phyloP scores from a whole-genome alignment of 23 tunicate species.

The Trididemnum clinides region DNA sequence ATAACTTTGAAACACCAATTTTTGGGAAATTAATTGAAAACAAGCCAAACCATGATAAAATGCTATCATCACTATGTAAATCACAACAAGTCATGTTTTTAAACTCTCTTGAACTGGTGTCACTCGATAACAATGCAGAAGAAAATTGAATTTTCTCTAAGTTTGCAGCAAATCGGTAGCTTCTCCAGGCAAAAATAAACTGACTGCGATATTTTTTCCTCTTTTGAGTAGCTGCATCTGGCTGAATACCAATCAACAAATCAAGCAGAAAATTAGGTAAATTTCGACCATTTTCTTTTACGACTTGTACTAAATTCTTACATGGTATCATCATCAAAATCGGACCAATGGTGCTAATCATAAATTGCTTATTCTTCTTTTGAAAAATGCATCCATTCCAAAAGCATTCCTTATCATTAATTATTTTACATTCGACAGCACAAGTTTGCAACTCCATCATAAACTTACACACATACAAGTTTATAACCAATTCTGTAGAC shows the following conservation, averaged over 20 bases:
- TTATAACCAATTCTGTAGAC: too few species aligned
- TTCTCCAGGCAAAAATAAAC: slow-evolving; percentile 28
- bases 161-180: neutral
- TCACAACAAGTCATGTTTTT: slow-evolving; percentile 16
- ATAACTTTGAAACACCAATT: neutral
- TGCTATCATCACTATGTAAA: slow-evolving; percentile 3
- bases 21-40: neutral
- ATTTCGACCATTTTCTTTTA: neutral
- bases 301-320: neutral
- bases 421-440: neutral
- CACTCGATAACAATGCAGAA: neutral
- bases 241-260: neutral
- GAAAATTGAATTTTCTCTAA: neutral
- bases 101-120: neutral
- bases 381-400: slow-evolving; percentile 38
- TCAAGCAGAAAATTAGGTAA: neutral
- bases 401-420: slow-evolving; percentile 2
- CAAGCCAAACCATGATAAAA: slow-evolving; percentile 56
- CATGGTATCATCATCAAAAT: slow-evolving; percentile 28
- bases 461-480: too few species aligned
- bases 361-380: neutral
- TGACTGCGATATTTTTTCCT: neutral
- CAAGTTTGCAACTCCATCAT: neutral
- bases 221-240: neutral
- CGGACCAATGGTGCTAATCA: slow-evolving; percentile 22